phyloP scores from a whole-genome alignment of 2,113 vertebrate species.

The Prinia subflava region DNA sequence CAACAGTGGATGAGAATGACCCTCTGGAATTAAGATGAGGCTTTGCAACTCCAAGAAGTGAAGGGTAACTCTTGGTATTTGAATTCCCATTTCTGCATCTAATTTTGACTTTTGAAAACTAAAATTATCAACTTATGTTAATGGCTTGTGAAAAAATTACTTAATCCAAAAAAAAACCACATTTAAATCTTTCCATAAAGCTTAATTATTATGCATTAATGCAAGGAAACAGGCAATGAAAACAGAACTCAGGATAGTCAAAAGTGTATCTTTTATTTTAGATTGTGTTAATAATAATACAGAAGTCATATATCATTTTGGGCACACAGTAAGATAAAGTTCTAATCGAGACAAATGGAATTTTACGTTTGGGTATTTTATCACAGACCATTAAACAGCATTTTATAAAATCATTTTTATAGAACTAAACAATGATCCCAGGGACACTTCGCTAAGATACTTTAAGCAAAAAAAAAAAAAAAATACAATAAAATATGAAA shows the following conservation, averaged over 20 bases:
- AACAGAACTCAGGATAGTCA: neutral
- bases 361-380: neutral
- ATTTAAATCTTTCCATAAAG: neutral
- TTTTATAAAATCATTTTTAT: neutral
- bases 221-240: neutral
- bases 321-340: neutral
- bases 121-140: neutral
- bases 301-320: neutral
- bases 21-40: neutral
- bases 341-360: neutral
- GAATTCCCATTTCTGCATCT: neutral
- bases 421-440: neutral
- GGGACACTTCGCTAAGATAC: neutral
- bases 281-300: neutral
- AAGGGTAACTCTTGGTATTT: neutral
- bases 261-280: neutral
- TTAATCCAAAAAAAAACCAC: neutral
- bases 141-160: neutral
- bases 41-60: neutral
- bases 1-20: neutral
- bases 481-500: neutral
- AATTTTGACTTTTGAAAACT: neutral
- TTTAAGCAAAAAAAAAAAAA: neutral
- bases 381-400: neutral
- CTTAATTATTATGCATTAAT: neutral